Evolutionary conservation across 2,797 vertebrate species (phyloP), one percentile per base, ranked within the genome.

Genomic region (Oophaga sylvatica): DNA sequence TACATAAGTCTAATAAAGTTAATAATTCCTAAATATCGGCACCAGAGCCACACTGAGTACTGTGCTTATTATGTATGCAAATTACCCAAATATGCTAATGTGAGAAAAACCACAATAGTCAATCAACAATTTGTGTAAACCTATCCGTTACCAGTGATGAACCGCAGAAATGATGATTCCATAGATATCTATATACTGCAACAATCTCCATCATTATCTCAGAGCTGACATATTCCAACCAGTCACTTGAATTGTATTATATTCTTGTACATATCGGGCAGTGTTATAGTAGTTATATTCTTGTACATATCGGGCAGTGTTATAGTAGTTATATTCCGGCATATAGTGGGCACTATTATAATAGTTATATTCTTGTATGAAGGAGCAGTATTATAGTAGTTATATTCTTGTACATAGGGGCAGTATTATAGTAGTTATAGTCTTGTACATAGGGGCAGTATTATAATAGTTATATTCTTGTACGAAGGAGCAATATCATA

Each of bases 201-300:
- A 57, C 12, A 6, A 68, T 68, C 11, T 11, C 26, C 26, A 68
- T 68, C 65, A 68, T 15, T 68, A 68, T 15, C 65, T 26, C 65
- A 13, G 57, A 59, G 57, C 48, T 53, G 8, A 53, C 48, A 11
- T 53, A 53, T 53, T 53, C 48, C 48, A 53, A 53, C 48, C 11
- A 53, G 48, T 53, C 48, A 53, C 48, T 53, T 5, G 48, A 9
- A 53, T 8, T 11, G 11, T 59, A 59, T 59, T 15, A 17, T 59
- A 59, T 10, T 59, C 67, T 68, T 68, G 29, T 31, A 68, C 5
- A 41, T 41, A 41, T 22, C 26, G 5, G 35, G 35, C 35, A 73
- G 35, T 71, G 45, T 73, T 73, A 73, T 73, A 73, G 31, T 73
- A 73, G 31, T 73, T 73, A 73, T 73, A 73, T 41, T 73, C 70